These are phyloP conservation scores for Porites rus DNA, from an alignment of 92 coral and sea anemone species.

Conservation along the genomic window DNA sequence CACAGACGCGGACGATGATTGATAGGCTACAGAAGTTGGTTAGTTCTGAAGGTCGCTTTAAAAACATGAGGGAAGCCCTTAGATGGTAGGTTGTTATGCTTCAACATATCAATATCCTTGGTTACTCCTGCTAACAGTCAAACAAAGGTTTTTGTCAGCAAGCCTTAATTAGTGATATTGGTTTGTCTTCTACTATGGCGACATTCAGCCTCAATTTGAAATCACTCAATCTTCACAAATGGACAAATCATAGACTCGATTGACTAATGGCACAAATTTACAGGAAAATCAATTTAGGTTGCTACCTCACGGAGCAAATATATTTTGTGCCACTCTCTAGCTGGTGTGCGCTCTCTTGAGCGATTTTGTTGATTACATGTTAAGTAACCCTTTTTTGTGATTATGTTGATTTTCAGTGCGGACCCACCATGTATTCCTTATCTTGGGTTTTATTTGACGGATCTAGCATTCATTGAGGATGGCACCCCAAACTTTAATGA, in stretches of 20 bases:
- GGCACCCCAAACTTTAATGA: slow-evolving; percentile 93
- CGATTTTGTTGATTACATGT: not conserved
- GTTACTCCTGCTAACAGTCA: not conserved
- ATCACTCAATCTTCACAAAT: too few species aligned
- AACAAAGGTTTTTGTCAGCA: too few species aligned
- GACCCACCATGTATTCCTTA: slow-evolving; percentile 98
- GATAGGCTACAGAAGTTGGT: slow-evolving; percentile 93
- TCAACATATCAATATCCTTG: not conserved
- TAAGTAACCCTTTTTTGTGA: not conserved
- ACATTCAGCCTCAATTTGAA: too few species aligned
- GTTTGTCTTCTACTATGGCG: too few species aligned
- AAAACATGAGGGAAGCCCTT: slow-evolving; percentile 93
- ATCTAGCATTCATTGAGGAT: slow-evolving; percentile 96
- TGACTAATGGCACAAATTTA: too few species aligned
- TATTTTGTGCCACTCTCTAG: too few species aligned
- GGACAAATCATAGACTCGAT: too few species aligned
- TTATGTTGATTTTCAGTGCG: slow-evolving; percentile 68
- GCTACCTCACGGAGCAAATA: too few species aligned
- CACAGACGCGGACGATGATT: slow-evolving; percentile 89
- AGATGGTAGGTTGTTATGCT: slow-evolving; percentile 79
- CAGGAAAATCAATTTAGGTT: too few species aligned
- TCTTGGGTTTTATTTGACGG: slow-evolving; percentile 95
- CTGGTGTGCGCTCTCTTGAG: too few species aligned
- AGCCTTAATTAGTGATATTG: too few species aligned
- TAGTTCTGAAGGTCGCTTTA: slow-evolving; percentile 98